phyloP scores from a whole-genome alignment of 2,888 invertebrate genomes.

The Machimus atricapillus region DNA sequence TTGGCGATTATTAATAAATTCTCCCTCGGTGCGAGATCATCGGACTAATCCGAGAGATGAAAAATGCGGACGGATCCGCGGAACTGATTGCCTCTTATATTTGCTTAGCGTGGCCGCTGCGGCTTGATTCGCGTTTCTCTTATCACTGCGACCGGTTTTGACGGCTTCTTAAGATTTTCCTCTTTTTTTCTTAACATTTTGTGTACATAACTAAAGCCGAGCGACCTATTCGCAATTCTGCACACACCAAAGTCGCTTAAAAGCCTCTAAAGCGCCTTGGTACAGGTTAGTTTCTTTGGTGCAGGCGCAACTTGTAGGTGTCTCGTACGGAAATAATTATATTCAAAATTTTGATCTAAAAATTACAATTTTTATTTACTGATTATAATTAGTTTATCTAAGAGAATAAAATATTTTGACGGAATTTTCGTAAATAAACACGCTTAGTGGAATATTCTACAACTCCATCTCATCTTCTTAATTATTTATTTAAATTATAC shows the following conservation, averaged over 20 bases:
- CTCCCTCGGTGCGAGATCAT: not conserved
- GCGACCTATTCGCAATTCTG: not conserved
- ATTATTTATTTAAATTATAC: not conserved
- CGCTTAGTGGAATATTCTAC: not conserved
- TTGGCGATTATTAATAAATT: not conserved
- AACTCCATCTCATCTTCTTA: not conserved
- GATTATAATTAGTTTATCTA: not conserved
- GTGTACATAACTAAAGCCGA: slow-evolving; percentile 17
- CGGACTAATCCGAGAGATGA: not conserved
- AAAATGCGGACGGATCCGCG: not conserved
- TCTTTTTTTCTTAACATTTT: not conserved
- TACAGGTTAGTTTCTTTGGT: slow-evolving; percentile 20
- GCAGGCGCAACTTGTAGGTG: slow-evolving; percentile 14
- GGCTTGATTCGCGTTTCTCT: slow-evolving; percentile 15
- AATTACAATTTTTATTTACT: not conserved
- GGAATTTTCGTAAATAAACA: not conserved
- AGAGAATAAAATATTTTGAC: not conserved
- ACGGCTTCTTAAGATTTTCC: slow-evolving; percentile 20
- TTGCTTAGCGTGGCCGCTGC: not conserved
- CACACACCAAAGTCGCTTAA: slow-evolving; percentile 11
- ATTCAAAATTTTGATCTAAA: not conserved
- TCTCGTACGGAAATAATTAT: not conserved
- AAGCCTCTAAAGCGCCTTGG: slow-evolving; percentile 8
- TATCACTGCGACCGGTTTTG: slow-evolving; percentile 24
- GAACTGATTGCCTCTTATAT: not conserved